phyloP scores from a whole-genome alignment of 2,888 invertebrate species.

The Hartigia nigra region DNA sequence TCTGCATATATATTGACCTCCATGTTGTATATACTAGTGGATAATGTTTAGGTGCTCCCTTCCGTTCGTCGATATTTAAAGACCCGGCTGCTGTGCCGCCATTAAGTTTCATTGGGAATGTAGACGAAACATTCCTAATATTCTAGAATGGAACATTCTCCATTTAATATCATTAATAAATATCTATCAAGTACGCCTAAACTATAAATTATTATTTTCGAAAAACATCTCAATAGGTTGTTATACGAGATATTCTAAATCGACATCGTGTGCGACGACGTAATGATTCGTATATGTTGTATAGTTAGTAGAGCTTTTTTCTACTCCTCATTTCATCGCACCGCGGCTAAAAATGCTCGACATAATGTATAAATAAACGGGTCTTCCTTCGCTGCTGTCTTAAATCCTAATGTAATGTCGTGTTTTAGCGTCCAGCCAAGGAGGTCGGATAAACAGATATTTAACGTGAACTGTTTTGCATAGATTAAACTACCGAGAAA shows the following conservation, averaged over 20 bases:
- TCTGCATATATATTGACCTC: background rate
- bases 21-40: background rate
- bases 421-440: constrained; percentile 8
- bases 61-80: constrained; percentile 9
- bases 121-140: background rate
- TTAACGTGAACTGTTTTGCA: background rate
- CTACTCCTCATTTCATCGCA: background rate
- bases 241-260: background rate
- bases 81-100: background rate
- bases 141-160: background rate
- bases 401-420: constrained; percentile 2
- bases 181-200: background rate
- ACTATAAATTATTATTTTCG: background rate
- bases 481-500: background rate
- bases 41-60: constrained; percentile 8
- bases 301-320: background rate
- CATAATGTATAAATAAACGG: constrained; percentile 7
- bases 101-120: background rate
- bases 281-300: background rate
- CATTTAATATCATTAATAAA: background rate
- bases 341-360: constrained; percentile 1
- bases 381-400: constrained; percentile 2
- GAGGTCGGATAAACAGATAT: constrained; percentile 14
- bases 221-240: background rate
- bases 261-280: background rate